Evolutionary conservation across 2,113 vertebrate species (phyloP).

Genomic region (Eira barbara): DNA sequence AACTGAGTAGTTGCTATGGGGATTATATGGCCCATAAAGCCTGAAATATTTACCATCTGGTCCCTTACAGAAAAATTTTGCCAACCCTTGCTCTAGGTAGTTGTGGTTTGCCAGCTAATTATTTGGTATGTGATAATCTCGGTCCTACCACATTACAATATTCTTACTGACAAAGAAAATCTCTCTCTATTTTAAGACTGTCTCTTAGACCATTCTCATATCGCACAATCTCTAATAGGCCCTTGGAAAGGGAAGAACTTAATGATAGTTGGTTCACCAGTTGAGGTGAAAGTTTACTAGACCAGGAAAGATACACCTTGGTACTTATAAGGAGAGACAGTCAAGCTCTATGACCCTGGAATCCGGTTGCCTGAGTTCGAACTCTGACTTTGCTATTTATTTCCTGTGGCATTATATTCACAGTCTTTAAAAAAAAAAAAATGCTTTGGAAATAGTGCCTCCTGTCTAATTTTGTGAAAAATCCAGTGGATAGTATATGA

Average conservation of each 20-base stretch:
- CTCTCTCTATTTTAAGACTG: not conserved
- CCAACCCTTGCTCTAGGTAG: not conserved
- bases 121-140: not conserved
- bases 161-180: not conserved
- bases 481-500: not conserved
- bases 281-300: not conserved
- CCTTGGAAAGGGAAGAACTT: not conserved
- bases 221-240: not conserved
- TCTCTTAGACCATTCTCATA: not conserved
- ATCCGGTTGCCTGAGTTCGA: not conserved
- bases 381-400: not conserved
- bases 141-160: not conserved
- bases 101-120: not conserved
- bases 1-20: not conserved
- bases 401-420: not conserved
- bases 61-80: not conserved
- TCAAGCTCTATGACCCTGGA: not conserved
- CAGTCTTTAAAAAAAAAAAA: not conserved
- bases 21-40: not conserved
- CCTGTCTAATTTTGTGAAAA: not conserved
- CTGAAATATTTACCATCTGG: not conserved
- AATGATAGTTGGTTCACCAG: not conserved
- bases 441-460: not conserved
- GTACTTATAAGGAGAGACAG: not conserved
- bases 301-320: not conserved